Evolutionary conservation across 1,140 invertebrate species (phyloP).

Genomic region (Euschistus heros): DNA sequence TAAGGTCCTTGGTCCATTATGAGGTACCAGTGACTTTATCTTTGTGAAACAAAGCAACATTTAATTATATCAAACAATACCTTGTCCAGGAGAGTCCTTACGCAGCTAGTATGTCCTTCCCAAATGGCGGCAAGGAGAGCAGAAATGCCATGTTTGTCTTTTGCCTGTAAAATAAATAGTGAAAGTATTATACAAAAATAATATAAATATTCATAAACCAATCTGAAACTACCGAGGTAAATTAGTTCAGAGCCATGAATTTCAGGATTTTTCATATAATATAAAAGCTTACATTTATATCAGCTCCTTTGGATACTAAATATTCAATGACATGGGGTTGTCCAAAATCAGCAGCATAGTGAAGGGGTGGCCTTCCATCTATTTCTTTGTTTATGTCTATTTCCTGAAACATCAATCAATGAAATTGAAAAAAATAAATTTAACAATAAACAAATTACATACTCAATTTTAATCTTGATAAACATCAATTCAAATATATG

Average conservation of each 20-base stretch:
- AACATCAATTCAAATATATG: not conserved
- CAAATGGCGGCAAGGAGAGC: conserved; percentile 86
- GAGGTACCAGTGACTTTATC: too few relatives aligned
- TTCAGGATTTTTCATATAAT: too few relatives aligned
- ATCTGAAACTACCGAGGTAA: too few relatives aligned
- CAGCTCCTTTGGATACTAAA: conserved; percentile 75
- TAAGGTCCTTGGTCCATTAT: too few relatives aligned
- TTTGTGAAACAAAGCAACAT: too few relatives aligned
- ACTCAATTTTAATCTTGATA: not conserved
- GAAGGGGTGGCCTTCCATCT: conserved; percentile 71
- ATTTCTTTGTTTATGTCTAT: conserved; percentile 76
- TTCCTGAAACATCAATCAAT: conserved; percentile 43
- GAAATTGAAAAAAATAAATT: not conserved
- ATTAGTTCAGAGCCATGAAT: too few relatives aligned
- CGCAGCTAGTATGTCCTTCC: conserved; percentile 88
- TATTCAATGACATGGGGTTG: conserved; percentile 83
- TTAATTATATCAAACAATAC: too few relatives aligned
- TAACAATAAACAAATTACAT: not conserved
- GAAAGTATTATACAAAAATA: too few relatives aligned
- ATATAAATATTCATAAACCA: too few relatives aligned
- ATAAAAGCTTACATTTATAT: conserved; percentile 73
- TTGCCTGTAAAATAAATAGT: conserved; percentile 46
- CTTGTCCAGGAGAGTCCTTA: conserved; percentile 74
- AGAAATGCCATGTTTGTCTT: conserved; percentile 89
- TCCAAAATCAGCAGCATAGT: conserved; percentile 92